Percentiles rank a stretch among this genome's conserved stretches.
Evolutionary conservation across 2,113 vertebrate species (phyloP).

Genomic region (Verasper variegatus): DNA sequence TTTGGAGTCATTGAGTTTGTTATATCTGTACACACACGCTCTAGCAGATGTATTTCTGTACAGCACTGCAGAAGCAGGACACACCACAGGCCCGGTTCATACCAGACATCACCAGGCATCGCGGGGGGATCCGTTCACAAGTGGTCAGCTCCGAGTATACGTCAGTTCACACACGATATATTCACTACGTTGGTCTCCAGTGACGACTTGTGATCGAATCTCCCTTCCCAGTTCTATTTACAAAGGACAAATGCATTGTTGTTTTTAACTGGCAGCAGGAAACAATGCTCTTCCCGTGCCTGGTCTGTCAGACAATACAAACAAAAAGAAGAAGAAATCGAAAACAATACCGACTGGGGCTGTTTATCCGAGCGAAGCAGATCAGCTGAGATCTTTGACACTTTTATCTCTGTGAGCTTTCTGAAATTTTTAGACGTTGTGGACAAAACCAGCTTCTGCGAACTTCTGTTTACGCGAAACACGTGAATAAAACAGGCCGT

Average conservation of each 20-base stretch:
- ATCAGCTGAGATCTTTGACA: neutral
- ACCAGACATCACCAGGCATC: neutral
- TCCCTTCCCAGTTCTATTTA: neutral
- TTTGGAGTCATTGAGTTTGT: conserved; percentile 73
- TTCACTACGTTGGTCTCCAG: no score
- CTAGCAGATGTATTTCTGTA: conserved; percentile 71
- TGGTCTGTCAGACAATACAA: neutral
- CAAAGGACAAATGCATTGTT: neutral
- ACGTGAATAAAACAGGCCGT: no score
- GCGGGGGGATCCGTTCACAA: neutral
- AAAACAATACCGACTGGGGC: neutral
- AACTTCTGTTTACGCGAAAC: neutral
- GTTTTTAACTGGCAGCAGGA: neutral
- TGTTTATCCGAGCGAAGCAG: neutral
- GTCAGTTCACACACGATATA: no score
- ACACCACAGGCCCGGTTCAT: conserved; percentile 1
- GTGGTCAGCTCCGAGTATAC: no score
- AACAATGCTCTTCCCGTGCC: neutral
- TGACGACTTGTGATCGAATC: neutral
- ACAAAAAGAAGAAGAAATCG: neutral
- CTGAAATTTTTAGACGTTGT: neutral
- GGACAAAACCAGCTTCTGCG: conserved; percentile 1
- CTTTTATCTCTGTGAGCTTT: neutral
- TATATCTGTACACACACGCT: conserved; percentile 50
- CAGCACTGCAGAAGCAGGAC: conserved; percentile 64